Evolutionary conservation across 2,888 invertebrate genomes (phyloP), one percentile per base, ranked within the genome.

Genomic region (Hypsopygia costalis): DNA sequence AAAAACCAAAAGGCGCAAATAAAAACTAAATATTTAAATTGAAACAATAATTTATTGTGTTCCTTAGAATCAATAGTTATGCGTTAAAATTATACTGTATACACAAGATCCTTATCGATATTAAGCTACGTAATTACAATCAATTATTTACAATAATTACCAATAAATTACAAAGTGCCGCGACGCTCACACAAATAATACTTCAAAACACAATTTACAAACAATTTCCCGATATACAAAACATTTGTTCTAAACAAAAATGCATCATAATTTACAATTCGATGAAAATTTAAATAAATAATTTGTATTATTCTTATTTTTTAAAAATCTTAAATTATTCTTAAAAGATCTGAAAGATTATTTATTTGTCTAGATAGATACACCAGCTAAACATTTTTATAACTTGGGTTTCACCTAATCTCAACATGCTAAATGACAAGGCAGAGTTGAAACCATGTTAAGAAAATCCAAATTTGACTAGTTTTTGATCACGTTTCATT

Each of bases 11-110:
- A n/a, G n/a, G n/a, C n/a, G n/a, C n/a, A 16, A 16, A 34, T 55
- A 58, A 59, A 61, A 66, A 61, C 56, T 43, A 30, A 11, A 32
- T 37, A 45, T 35, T 38, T 63, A 77, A 79, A 70, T 83, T 69
- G 73, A 83, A 86, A 86, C 83, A 86, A 86, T 86, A 86, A 83
- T 86, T 86, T 87, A 87, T 87, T 85, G 80, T 81, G 72, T 80
- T 62, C 51, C 75, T 80, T 81, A 78, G 49, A 68, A 54, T 68
- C 61, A 64, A 64, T 79, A 79, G 66, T 80, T 74, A 79, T 67
- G 72, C 73, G 52, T 75, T n/a, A 75, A 73, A 73, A 72, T 71
- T 72, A 74, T 69, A 77, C 70, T 76, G 76, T 83, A 80, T 81
- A 79, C 80, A 81, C 81, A 81, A 73, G 66, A 64, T 74, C 62